Evolutionary conservation across 2,888 invertebrate genomes (phyloP).

Genomic region (Archips crataeganus): DNA sequence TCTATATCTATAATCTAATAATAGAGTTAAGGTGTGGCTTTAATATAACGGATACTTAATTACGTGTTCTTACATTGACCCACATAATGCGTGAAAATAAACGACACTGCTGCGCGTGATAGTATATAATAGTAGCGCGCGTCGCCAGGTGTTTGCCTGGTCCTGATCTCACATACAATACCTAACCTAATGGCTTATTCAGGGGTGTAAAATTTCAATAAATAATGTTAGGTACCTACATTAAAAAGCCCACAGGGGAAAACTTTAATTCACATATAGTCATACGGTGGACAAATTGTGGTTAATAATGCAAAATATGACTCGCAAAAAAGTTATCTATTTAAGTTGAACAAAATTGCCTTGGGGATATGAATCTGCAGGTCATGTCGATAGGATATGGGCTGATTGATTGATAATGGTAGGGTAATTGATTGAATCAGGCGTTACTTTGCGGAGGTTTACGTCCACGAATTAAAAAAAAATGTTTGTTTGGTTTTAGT

Average conservation of each 20-base stretch:
- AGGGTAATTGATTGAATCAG: too few relatives aligned
- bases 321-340: too few relatives aligned
- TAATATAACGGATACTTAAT: conserved; percentile 55
- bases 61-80: conserved; percentile 76
- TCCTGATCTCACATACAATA: conserved; percentile 38
- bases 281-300: too few relatives aligned
- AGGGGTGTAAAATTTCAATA: conserved; percentile 26
- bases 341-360: neutral
- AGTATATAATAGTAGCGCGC: conserved; percentile 56
- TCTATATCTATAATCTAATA: conserved; percentile 35
- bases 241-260: too few relatives aligned
- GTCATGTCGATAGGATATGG: neutral
- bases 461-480: too few relatives aligned
- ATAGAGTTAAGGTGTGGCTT: conserved; percentile 39
- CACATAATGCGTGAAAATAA: conserved; percentile 77
- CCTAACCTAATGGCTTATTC: conserved; percentile 15
- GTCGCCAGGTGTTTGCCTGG: conserved; percentile 57
- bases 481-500: too few relatives aligned
- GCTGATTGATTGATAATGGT: neutral
- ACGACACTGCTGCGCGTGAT: conserved; percentile 62
- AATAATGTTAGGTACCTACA: neutral
- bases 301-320: too few relatives aligned
- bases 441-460: too few relatives aligned
- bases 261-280: too few relatives aligned
- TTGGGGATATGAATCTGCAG: neutral